These are phyloP conservation scores for Aviceda cuculoides DNA, from an alignment of 2,797 vertebrate genomes.

Conservation along the genomic window DNA sequence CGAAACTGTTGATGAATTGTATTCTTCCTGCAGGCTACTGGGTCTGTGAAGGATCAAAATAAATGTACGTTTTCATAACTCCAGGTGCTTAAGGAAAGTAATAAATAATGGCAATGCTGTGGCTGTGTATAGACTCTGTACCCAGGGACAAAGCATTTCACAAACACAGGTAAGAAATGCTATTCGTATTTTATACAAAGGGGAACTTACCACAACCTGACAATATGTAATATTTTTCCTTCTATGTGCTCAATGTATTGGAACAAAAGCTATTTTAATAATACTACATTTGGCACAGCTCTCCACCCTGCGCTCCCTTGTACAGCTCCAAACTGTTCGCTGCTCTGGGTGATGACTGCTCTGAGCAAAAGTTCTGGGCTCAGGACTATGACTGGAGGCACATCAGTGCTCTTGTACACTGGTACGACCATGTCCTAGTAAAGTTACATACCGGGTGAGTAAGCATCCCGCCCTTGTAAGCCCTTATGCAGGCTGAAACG, in stretches of 20 bases:
- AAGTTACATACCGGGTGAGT: not conserved
- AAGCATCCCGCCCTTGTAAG: not conserved
- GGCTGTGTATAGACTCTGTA: not conserved
- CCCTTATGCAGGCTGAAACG: rapidly evolving
- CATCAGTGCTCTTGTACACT: not conserved
- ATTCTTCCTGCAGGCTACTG: conserved; percentile 28
- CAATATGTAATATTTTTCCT: conserved; percentile 14
- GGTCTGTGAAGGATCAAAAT: conserved; percentile 30
- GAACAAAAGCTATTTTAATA: conserved; percentile 39
- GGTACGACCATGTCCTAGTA: not conserved
- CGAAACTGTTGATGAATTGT: conserved; percentile 23
- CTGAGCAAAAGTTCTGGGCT: not conserved
- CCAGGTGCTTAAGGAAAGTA: conserved; percentile 13
- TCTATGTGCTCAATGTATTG: not conserved
- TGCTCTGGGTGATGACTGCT: not conserved
- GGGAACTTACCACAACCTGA: not conserved
- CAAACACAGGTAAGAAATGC: not conserved
- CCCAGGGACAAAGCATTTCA: not conserved
- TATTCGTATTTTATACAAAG: conserved; percentile 42
- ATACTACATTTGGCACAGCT: not conserved
- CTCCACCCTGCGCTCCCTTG: not conserved
- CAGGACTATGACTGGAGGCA: not conserved
- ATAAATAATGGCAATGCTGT: conserved; percentile 4
- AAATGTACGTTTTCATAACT: conserved; percentile 28
- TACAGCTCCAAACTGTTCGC: not conserved